Base-by-base conservation (phyloP, 2,113 vertebrate genomes). In the Lasiurus cinereus region DNA sequence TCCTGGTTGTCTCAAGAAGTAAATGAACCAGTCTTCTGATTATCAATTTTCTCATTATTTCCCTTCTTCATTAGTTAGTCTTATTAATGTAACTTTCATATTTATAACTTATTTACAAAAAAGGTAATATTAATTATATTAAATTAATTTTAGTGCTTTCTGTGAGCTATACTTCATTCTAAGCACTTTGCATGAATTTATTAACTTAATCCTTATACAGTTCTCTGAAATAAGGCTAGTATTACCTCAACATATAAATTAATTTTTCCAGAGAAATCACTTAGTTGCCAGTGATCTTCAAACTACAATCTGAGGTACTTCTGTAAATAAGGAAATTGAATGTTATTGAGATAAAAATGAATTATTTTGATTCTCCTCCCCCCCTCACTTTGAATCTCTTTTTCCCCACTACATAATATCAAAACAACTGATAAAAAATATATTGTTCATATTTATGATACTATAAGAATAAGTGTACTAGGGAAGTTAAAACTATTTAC, bases 311-410 rank as follows among this genome's bases (percentile, higher is more conserved):
- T 59, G 31, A 82, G 3, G 5, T 89, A 83, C 8, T 1, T 62
- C 56, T 84, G 6, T 27, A 93, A 89, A 64, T 70, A 86, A 74
- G 21, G 31, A 95, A 72, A 95, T 5, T 89, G 56, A 94, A 83
- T 64, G 1, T 85, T 18, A 70, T 13, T 74, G 10, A 93, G 10
- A 62, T 74, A 87, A 89, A 84, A 94, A 82, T 69, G 27, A 91
- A 93, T 83, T 19, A 9, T 78, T 91, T 86, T 31, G 2, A 3
- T 18, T 76, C 1, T 70, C 6, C 8, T 52, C 31, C 10, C 31
- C 10, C 7, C 39, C 39, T 39, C 39, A 56, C 9, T 39, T 78
- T 7, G 0, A 67, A 79, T 48, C 14, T n/a, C 27, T 72, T 86
- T 83, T 33, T 22, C 19, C 1, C 8, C 11, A 33, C 1, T 59